Percentiles rank a stretch among this genome's conserved stretches.
Evolutionary conservation across 1,140 invertebrate genomes (phyloP).

Genomic region (Condylostylus longicornis): DNA sequence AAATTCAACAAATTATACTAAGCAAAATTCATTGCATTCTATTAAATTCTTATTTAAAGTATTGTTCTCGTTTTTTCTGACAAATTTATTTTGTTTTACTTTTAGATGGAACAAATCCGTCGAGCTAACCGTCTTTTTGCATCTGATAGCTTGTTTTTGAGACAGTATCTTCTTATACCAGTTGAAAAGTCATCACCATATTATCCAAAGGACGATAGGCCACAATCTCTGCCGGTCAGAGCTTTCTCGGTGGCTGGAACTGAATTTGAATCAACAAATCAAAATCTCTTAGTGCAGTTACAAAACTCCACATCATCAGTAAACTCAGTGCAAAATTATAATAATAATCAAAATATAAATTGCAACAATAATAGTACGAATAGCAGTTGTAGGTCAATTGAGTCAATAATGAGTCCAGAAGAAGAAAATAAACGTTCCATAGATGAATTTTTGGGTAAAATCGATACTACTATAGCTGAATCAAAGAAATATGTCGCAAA

Average conservation of each 20-base stretch:
- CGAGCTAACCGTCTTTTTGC: slow-evolving; percentile 75
- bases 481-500: slow-evolving; percentile 73
- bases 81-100: too few species aligned
- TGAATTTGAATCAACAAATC: slow-evolving; percentile 10
- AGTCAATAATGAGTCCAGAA: slow-evolving; percentile 41
- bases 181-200: slow-evolving; percentile 45
- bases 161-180: slow-evolving; percentile 67
- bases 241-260: slow-evolving; percentile 37
- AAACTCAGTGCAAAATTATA: slow-evolving; percentile 17
- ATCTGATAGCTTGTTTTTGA: slow-evolving; percentile 73
- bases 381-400: slow-evolving; percentile 31
- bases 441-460: slow-evolving; percentile 70
- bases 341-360: slow-evolving; percentile 9
- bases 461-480: slow-evolving; percentile 71
- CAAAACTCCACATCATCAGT: slow-evolving; percentile 17
- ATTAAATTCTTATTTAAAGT: too few species aligned
- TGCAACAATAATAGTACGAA: slow-evolving; percentile 16
- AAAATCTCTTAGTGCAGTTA: slow-evolving; percentile 13
- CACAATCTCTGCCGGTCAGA: slow-evolving; percentile 12
- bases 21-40: too few species aligned
- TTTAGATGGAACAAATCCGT: slow-evolving; percentile 79
- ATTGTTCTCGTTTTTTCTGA: too few species aligned
- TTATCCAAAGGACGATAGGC: slow-evolving; percentile 33
- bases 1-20: too few species aligned
- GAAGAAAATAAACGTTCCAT: slow-evolving; percentile 50